A percentile compares a stretch with the other conserved stretches of the same genome.
These are phyloP conservation scores for Heterodera carotae DNA, from an alignment of 1,140 invertebrate species.

Conservation along the genomic window DNA sequence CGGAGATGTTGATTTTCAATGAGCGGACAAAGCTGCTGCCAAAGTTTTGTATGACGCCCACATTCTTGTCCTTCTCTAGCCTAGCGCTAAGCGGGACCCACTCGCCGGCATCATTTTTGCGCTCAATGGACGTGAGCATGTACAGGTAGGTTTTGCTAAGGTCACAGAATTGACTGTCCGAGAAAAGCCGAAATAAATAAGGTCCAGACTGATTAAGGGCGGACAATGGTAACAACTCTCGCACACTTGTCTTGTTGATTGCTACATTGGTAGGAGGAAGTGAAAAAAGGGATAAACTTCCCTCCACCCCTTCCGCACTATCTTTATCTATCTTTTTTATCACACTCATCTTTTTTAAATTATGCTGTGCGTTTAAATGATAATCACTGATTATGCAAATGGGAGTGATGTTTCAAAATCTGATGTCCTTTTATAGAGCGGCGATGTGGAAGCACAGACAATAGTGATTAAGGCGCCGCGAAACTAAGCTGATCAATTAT, in stretches of 20 bases:
- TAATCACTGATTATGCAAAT: too few relatives aligned
- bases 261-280: constrained; percentile 5
- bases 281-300: not conserved
- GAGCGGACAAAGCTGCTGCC: not conserved
- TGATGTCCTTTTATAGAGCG: not conserved
- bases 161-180: not conserved
- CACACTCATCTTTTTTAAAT: not conserved
- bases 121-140: not conserved
- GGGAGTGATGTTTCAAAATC: not conserved
- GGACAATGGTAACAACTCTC: not conserved
- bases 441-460: too few relatives aligned
- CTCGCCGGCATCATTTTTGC: not conserved
- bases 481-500: constrained; percentile 3
- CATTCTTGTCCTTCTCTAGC: not conserved
- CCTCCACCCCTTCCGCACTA: constrained; percentile 12
- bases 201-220: constrained; percentile 13
- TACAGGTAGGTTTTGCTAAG: not conserved
- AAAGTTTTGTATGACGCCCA: not conserved
- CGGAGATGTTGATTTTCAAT: not conserved
- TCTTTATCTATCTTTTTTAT: constrained; percentile 24
- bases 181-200: constrained; percentile 4
- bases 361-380: not conserved
- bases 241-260: not conserved
- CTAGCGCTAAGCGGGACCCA: not conserved
- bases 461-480: too few relatives aligned